Evolutionary conservation across 2,888 invertebrate genomes (phyloP).

Genomic region (Limnephilus auricula): DNA sequence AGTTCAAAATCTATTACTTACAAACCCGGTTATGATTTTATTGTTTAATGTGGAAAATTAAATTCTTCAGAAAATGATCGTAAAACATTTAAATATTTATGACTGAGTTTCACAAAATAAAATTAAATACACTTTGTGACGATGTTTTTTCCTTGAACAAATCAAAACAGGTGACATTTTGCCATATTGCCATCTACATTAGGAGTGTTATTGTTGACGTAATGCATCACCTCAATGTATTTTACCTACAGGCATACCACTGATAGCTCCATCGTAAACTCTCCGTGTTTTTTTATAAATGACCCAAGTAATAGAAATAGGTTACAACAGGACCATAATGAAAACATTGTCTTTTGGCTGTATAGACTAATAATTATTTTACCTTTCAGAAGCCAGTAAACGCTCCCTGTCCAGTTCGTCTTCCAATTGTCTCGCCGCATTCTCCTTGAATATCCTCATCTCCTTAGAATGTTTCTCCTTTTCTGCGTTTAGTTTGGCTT

Average conservation of each 20-base stretch:
- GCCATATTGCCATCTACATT: too few species aligned
- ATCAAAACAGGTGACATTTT: too few species aligned
- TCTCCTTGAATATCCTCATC: slow-evolving; percentile 78
- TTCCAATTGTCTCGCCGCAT: slow-evolving; percentile 74
- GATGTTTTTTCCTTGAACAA: too few species aligned
- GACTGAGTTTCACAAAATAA: too few species aligned
- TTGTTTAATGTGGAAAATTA: too few species aligned
- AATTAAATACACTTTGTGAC: too few species aligned
- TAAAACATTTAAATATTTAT: too few species aligned
- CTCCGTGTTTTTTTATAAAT: neutral
- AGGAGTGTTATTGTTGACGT: too few species aligned
- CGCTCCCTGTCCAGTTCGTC: slow-evolving; percentile 74
- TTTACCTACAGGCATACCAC: neutral
- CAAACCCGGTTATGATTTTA: too few species aligned
- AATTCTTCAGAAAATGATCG: too few species aligned
- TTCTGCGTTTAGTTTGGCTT: slow-evolving; percentile 73
- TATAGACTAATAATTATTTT: neutral
- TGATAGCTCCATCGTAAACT: neutral
- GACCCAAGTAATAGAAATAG: neutral
- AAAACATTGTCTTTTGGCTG: neutral
- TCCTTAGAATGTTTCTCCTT: slow-evolving; percentile 74
- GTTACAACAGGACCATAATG: neutral
- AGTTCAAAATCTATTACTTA: too few species aligned
- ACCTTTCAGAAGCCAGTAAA: slow-evolving; percentile 74
- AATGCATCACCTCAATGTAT: too few species aligned